phyloP scores from a whole-genome alignment of 2,113 vertebrate genomes.

The Crotalus horridus region DNA sequence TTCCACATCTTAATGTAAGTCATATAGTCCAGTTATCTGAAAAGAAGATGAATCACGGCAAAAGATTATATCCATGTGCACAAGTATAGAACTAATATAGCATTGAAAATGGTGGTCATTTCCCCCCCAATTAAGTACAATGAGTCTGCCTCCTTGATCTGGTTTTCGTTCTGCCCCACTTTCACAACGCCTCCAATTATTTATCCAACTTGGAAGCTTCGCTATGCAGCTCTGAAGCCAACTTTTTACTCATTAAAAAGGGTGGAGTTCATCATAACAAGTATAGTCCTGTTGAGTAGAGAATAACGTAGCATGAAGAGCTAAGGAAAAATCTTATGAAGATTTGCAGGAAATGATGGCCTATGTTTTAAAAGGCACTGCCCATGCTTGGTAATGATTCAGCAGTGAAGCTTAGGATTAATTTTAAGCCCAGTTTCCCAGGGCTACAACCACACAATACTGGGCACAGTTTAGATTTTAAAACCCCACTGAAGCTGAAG shows the following conservation, averaged over 20 bases:
- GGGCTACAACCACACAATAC: no score
- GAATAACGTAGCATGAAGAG: background rate
- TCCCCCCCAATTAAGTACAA: background rate
- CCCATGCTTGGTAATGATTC: background rate
- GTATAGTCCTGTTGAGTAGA: slow-evolving; percentile 1
- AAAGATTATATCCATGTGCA: background rate
- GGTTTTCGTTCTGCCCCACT: rapidly evolving
- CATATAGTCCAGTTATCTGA: no score
- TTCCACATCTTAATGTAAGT: background rate
- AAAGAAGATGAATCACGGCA: background rate
- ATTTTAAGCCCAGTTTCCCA: background rate
- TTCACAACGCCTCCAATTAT: background rate
- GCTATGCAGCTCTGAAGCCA: slow-evolving; percentile 13
- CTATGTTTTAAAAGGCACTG: rapidly evolving
- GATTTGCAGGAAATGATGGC: background rate
- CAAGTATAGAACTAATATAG: slow-evolving; percentile 2
- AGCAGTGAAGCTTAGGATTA: background rate
- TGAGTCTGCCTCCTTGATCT: rapidly evolving
- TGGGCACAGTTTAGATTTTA: background rate
- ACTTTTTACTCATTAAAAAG: slow-evolving; percentile 34
- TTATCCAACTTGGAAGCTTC: slow-evolving; percentile 28
- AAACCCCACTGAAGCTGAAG: background rate
- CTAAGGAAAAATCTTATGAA: background rate
- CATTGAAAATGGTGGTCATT: slow-evolving; percentile 20
- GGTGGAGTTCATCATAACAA: slow-evolving; percentile 34